These are phyloP conservation scores for Lycopodina hypogea DNA, from an alignment of 37 sponge, comb jelly and placozoan species.

Conservation along the genomic window DNA sequence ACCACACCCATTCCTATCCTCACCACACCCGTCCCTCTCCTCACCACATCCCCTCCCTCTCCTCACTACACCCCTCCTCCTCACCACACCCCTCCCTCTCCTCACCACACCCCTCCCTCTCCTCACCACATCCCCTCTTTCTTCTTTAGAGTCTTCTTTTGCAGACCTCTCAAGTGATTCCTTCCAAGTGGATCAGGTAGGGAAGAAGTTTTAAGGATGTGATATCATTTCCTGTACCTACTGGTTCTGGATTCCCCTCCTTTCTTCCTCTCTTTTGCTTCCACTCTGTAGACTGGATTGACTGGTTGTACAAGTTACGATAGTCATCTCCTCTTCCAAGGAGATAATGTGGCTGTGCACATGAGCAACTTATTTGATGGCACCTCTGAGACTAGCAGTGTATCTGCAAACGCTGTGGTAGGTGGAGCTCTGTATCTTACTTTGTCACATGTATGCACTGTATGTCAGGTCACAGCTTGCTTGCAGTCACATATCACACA, in stretches of 20 bases:
- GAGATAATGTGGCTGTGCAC: slow-evolving; percentile 43
- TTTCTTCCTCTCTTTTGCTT: not conserved
- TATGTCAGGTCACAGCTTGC: too few relatives aligned
- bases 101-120: too few relatives aligned
- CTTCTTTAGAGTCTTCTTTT: slow-evolving; percentile 13
- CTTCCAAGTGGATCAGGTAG: slow-evolving; percentile 61
- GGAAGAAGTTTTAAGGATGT: not conserved
- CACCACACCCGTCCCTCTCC: too few relatives aligned
- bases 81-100: too few relatives aligned
- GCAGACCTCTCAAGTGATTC: slow-evolving; percentile 17
- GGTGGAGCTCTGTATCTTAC: not conserved
- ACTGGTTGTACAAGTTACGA: slow-evolving; percentile 46
- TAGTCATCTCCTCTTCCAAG: slow-evolving; percentile 39
- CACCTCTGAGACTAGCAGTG: slow-evolving; percentile 23
- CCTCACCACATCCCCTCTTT: not conserved
- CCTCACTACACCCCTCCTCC: too few relatives aligned
- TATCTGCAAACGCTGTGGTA: slow-evolving; percentile 53
- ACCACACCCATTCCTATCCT: too few relatives aligned
- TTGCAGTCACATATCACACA: too few relatives aligned
- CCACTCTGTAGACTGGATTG: slow-evolving; percentile 36
- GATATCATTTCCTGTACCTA: not conserved
- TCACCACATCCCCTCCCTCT: too few relatives aligned
- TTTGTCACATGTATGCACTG: not conserved
- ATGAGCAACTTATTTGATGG: slow-evolving; percentile 53
- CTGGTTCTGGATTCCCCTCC: too few relatives aligned